These are phyloP conservation scores for Arrhopalites spinosus DNA, from an alignment of 2,888 invertebrate species.

Conservation along the genomic window DNA sequence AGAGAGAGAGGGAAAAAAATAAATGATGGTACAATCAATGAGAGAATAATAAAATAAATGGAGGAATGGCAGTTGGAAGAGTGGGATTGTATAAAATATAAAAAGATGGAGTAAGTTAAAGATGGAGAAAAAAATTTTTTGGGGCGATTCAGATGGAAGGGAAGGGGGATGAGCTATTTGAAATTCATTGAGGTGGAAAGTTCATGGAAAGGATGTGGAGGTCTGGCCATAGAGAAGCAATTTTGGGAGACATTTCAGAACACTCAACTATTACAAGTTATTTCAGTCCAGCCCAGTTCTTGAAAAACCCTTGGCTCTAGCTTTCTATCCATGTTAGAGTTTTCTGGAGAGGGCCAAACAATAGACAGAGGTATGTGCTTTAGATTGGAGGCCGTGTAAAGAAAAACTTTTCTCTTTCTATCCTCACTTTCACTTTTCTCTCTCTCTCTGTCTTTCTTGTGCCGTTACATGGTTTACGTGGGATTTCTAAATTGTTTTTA, in stretches of 20 bases:
- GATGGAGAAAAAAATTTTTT: too few species aligned
- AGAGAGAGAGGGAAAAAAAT: too few species aligned
- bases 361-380: too few species aligned
- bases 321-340: not conserved
- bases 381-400: too few species aligned
- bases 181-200: constrained; percentile 37
- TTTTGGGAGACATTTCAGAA: constrained; percentile 35
- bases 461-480: not conserved
- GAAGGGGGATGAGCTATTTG: constrained; percentile 17
- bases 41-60: too few species aligned
- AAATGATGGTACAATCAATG: too few species aligned
- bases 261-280: constrained; percentile 30
- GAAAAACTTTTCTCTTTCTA: constrained; percentile 4
- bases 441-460: constrained; percentile 20
- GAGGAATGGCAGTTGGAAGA: not conserved
- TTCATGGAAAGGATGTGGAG: constrained; percentile 19
- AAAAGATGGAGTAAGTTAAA: not conserved
- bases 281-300: not conserved
- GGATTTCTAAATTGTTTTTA: constrained; percentile 28
- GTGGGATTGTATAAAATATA: too few species aligned
- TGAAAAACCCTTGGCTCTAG: not conserved
- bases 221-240: constrained; percentile 25
- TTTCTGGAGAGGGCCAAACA: too few species aligned
- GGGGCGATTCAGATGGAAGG: too few species aligned
- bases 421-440: not conserved